Conservation (phyloP, 2,113 vertebrate species). For the Pelmatolapia mariae region DNA sequence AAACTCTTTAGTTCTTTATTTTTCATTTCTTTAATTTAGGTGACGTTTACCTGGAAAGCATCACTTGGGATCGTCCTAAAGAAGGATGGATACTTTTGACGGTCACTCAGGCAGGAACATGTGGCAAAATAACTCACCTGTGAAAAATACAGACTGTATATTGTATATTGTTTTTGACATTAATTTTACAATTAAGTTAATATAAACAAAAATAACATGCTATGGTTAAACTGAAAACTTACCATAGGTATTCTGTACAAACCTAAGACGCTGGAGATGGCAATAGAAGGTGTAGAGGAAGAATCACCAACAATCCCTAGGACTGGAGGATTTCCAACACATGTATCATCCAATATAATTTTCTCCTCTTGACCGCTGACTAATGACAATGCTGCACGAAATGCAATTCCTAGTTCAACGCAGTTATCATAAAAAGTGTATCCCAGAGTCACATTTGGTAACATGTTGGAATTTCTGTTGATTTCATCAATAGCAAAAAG, state of each 20-base stretch:
- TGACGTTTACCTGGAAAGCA: not conserved
- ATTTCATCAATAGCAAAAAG: conserved; percentile 63
- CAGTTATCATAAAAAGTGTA: conserved; percentile 43
- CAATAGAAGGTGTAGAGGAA: not conserved
- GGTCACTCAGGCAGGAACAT: not conserved
- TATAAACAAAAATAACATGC: not conserved
- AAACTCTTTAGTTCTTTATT: not conserved
- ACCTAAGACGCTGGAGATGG: not conserved
- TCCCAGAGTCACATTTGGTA: not conserved
- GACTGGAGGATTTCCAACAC: conserved; percentile 42
- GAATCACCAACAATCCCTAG: not conserved
- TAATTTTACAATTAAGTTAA: not conserved
- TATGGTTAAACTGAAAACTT: not conserved
- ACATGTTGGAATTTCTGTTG: conserved; percentile 18
- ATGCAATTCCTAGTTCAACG: conserved; percentile 33
- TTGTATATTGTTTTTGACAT: not conserved
- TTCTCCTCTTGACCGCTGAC: conserved; percentile 35
- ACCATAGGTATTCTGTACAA: conserved; percentile 53
- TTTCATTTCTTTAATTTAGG: not conserved
- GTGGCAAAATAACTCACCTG: conserved; percentile 14
- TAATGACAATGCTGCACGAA: conserved; percentile 43
- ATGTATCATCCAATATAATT: not conserved
- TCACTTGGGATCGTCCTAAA: not conserved
- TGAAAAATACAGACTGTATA: not conserved
- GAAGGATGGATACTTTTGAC: not conserved